Evolutionary conservation across 2,888 invertebrate species (phyloP), one percentile per base, ranked within the genome.

Genomic region (Perdita meconis): DNA sequence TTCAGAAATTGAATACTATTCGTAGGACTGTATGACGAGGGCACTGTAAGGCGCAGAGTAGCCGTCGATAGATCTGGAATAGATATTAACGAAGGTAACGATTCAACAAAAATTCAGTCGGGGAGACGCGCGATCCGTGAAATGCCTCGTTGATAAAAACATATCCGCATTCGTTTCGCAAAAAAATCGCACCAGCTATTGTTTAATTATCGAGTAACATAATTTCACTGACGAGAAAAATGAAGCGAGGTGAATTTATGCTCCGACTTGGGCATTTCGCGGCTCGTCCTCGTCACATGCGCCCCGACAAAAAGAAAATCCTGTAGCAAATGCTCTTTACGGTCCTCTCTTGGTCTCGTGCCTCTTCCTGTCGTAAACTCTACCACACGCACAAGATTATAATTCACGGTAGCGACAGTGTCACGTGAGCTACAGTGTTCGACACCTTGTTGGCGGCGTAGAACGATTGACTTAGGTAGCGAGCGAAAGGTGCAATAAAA

Each of bases 21-120:
- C 89, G 84, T 90, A 92, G 92, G 91, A 88, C 88, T 88, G 86
- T 90, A 86, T 89, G 91, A 92, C 81, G 92, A 92, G 86, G 87
- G 88, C 87, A 93, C 93, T 82, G 92, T 93, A 88, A 92, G 94
- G 87, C 90, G 94, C 87, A 91, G 94, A 80, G 93, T 94, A 84
- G 93, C 93, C 86, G 86, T 89, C 80, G 94, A 94, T 91, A 93
- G 94, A 91, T 93, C 93, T 89, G 93, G 93, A 90, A 90, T 94
- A 87, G 94, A 94, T 87, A 94, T 94, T 89, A 93, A 93, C 77
- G 94, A 94, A 93, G 94, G 94, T 94, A 92, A 90, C 81, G 71
- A 87, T 81, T 74, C 66, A 77, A 79, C 44, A 68, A 81, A 76
- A 84, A 82, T 80, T 73, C 55, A 68, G 63, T 79, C 79, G 84